Percentiles rank a stretch among this genome's conserved stretches.
Conservation (phyloP, 1,140 invertebrate genomes). For the Drosophila bocqueti region DNA sequence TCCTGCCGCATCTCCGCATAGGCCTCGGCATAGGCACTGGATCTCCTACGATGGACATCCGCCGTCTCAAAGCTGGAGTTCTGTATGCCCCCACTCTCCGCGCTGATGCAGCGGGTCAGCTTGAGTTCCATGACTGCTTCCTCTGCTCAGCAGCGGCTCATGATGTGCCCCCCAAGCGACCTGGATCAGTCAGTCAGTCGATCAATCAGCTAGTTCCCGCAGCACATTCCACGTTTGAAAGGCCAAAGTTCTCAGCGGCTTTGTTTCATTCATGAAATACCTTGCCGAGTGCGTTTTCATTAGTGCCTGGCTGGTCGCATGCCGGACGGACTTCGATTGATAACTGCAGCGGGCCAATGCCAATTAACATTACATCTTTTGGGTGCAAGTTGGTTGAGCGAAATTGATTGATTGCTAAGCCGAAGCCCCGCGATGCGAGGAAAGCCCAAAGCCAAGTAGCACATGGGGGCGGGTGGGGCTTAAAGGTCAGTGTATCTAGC, state of each 20-base stretch:
- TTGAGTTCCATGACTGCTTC: slow-evolving; percentile 43
- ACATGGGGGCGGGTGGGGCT: background rate
- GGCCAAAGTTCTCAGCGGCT: slow-evolving; percentile 36
- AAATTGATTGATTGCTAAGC: slow-evolving; percentile 48
- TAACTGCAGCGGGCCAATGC: slow-evolving; percentile 29
- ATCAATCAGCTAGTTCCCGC: slow-evolving; percentile 23
- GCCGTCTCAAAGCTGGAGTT: slow-evolving; percentile 47
- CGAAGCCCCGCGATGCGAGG: slow-evolving; percentile 7
- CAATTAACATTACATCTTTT: slow-evolving; percentile 51
- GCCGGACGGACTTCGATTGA: slow-evolving; percentile 26
- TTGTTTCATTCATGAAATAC: slow-evolving; percentile 59
- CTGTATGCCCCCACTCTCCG: slow-evolving; percentile 46
- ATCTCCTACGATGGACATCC: slow-evolving; percentile 27
- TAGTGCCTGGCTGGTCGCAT: slow-evolving; percentile 17
- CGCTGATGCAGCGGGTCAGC: slow-evolving; percentile 46
- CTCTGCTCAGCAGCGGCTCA: slow-evolving; percentile 2
- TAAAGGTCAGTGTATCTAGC: slow-evolving; percentile 28
- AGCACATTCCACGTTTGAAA: too few species aligned
- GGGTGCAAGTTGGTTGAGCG: slow-evolving; percentile 39
- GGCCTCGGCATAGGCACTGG: slow-evolving; percentile 42
- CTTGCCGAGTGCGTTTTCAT: slow-evolving; percentile 51
- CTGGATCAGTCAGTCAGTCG: slow-evolving; percentile 29
- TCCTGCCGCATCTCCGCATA: slow-evolving; percentile 59
- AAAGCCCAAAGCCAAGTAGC: background rate
- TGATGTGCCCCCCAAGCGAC: slow-evolving; percentile 5